phyloP scores from a whole-genome alignment of 2,113 vertebrate genomes.

The Campylomormyrus numenius region DNA sequence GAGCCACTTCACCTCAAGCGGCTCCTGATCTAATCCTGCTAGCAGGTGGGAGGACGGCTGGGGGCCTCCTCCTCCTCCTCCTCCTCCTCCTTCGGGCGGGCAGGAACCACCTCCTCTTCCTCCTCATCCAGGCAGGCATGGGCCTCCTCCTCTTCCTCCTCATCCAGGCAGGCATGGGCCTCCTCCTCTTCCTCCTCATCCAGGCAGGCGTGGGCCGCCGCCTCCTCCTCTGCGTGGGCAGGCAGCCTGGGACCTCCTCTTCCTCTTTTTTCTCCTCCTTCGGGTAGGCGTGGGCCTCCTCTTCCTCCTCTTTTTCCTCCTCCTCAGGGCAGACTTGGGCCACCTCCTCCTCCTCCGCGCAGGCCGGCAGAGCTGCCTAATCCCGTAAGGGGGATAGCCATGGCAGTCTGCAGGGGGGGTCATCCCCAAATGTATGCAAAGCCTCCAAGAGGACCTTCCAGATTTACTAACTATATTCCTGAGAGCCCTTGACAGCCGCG shows the following conservation, averaged over 20 bases:
- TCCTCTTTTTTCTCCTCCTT: too few relatives aligned
- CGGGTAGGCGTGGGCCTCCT: too few relatives aligned
- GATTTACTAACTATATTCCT: constrained; percentile 48
- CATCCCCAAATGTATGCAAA: constrained; percentile 58
- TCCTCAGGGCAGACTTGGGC: not conserved
- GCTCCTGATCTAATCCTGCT: not conserved
- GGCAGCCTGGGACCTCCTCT: not conserved
- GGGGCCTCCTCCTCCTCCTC: not conserved
- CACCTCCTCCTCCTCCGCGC: not conserved
- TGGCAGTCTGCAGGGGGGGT: constrained; percentile 24
- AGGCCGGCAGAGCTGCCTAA: constrained; percentile 23
- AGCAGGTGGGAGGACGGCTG: not conserved
- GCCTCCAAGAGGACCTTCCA: constrained; percentile 42
- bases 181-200: too few relatives aligned
- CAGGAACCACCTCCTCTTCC: too few relatives aligned
- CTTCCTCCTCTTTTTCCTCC: not conserved
- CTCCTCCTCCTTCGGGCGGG: not conserved
- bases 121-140: too few relatives aligned
- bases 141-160: too few relatives aligned
- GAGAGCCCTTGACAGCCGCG: constrained; percentile 64
- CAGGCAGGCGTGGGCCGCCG: too few relatives aligned
- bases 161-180: too few relatives aligned
- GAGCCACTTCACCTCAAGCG: not conserved
- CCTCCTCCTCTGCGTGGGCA: too few relatives aligned
- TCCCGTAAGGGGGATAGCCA: constrained; percentile 19